A percentile compares a stretch with the other conserved stretches of the same genome.
Evolutionary conservation across 2,113 vertebrate species (phyloP).

Genomic region (Microtus richardsoni): DNA sequence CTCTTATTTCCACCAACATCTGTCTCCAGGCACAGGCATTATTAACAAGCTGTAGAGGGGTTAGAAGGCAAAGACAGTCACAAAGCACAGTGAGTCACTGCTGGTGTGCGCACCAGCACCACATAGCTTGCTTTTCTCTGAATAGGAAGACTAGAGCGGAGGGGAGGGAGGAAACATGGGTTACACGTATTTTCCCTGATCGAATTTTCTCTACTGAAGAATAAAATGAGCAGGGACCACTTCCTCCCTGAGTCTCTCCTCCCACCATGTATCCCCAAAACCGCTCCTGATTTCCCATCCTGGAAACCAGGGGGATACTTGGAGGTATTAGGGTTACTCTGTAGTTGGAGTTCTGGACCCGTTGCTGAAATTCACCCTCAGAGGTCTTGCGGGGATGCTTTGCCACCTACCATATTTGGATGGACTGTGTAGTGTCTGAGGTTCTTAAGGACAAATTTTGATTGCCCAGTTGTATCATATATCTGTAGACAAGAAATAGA

Average conservation of each 20-base stretch:
- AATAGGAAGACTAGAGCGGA: not conserved
- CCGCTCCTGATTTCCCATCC: not conserved
- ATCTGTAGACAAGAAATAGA: slow-evolving; percentile 63
- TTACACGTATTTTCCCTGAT: not conserved
- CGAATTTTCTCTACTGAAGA: slow-evolving; percentile 35
- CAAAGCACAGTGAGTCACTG: not conserved
- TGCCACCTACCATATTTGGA: slow-evolving; percentile 78
- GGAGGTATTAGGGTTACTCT: not conserved
- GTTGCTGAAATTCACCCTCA: not conserved
- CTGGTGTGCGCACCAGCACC: not conserved
- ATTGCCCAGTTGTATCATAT: not conserved
- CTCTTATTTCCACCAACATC: not conserved
- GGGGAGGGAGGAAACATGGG: not conserved
- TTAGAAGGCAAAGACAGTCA: not conserved
- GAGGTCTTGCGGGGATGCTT: not conserved
- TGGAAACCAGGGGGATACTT: not conserved
- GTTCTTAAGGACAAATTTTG: slow-evolving; percentile 70
- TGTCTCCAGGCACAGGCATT: not conserved
- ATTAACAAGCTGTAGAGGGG: not conserved
- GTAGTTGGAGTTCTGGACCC: not conserved
- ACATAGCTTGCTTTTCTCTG: not conserved
- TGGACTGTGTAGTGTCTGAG: slow-evolving; percentile 42
- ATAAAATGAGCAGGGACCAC: not conserved
- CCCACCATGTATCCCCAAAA: too few species aligned
- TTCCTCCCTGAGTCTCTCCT: not conserved